Percentiles rank a stretch among this genome's conserved stretches.
Conservation (phyloP, 2,113 vertebrate species). For the Ardeotis arabs region DNA sequence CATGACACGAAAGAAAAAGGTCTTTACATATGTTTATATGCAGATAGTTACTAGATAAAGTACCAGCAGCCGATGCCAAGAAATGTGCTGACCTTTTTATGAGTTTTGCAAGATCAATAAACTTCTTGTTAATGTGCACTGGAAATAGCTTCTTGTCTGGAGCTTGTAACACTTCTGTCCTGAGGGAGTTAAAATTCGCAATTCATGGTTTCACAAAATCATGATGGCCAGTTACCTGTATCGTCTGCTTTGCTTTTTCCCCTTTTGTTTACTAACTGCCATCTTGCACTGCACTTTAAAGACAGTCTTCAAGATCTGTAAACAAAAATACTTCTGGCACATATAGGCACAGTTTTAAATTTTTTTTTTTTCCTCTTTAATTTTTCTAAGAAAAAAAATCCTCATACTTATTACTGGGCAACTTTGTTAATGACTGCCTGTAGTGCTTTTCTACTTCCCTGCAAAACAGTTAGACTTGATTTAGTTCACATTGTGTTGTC, state of each 20-base stretch:
- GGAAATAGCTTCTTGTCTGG: background rate
- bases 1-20: background rate
- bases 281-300: background rate
- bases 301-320: background rate
- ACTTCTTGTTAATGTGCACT: background rate
- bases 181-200: background rate
- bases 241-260: background rate
- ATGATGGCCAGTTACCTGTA: background rate
- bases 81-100: background rate
- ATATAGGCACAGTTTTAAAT: background rate
- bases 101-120: background rate
- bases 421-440: background rate
- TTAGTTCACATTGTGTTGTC: background rate
- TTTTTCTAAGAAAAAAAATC: background rate
- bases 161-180: background rate
- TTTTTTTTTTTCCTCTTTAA: background rate
- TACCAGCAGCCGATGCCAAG: background rate
- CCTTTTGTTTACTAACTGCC: background rate
- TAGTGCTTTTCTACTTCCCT: background rate
- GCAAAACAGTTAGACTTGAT: background rate
- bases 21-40: background rate
- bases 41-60: background rate
- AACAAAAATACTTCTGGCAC: background rate
- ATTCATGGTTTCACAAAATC: background rate
- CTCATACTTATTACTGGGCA: background rate